Conservation (phyloP, 2,113 vertebrate genomes). For the Dicerorhinus sumatrensis region DNA sequence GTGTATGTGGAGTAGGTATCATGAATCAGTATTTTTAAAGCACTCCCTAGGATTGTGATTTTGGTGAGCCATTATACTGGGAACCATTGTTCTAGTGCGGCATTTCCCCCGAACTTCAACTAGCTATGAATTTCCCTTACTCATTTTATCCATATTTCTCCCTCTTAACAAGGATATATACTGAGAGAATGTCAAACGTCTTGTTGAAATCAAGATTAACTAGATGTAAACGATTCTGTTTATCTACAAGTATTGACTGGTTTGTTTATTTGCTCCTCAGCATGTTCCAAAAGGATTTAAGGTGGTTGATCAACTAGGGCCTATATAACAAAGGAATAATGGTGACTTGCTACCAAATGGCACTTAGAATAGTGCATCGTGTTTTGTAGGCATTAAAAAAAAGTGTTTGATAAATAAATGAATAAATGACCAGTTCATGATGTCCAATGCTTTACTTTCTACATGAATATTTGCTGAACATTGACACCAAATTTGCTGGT, state of each 20-base stretch:
- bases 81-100: background rate
- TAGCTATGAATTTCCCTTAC: background rate
- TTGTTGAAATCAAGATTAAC: background rate
- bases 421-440: background rate
- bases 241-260: background rate
- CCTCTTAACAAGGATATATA: background rate
- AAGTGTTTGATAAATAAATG: background rate
- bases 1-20: background rate
- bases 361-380: background rate
- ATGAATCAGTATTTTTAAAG: background rate
- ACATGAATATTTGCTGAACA: background rate
- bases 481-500: background rate
- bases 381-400: conserved; percentile 6
- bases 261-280: background rate
- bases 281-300: background rate
- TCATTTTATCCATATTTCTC: background rate
- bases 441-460: background rate
- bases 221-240: background rate
- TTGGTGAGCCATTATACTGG: background rate
- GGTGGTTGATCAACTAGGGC: background rate
- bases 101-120: background rate
- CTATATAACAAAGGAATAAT: background rate
- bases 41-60: background rate
- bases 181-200: background rate
- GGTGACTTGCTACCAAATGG: background rate